Evolutionary conservation across 2,797 vertebrate genomes (phyloP), one percentile per base, ranked within the genome.

Genomic region (Sebastes trivittatus): DNA sequence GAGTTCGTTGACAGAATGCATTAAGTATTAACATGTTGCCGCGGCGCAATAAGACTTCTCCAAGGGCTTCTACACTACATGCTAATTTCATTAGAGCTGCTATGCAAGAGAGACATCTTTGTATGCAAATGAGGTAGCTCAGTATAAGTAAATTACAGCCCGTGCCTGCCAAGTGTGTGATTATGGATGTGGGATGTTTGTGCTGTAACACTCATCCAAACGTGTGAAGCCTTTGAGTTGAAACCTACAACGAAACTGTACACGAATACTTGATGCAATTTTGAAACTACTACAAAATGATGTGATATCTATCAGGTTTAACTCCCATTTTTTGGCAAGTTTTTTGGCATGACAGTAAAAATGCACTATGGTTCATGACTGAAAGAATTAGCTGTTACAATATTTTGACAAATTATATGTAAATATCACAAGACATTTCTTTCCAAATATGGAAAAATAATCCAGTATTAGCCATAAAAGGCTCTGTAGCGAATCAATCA

Each of bases 51-150:
- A 78, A 77, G 90, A 82, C 86, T 90, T 68, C 84, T 91, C 83
- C 76, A 20, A 86, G 79, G 85, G 72, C 78, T 85, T 73, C 82
- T 74, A 85, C 72, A 49, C 85, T 56, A 87, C 91, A 92, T 92
- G 86, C 89, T 93, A 93, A 94, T 95, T 92, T 92, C 90, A 92
- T 91, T 91, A 92, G 77, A 76, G 85, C 86, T 23, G 80, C 88
- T 81, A 80, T 89, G 92, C 91, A 89, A 92, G 90, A 81, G 89
- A 93, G 89, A 89, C 81, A 82, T 91, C 87, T 95, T 92, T 93
- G 92, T 92, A 94, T 95, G 92, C 89, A 93, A 93, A 94, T 93
- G 88, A 89, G 76, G 87, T 27, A 25, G 82, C 72, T 86, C 68
- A 69, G 91, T 83, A 75, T 85, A 85, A 93, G 94, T 91, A 92